Conservation (phyloP, 1,140 invertebrate genomes). For the Diabrotica virgifera region DNA sequence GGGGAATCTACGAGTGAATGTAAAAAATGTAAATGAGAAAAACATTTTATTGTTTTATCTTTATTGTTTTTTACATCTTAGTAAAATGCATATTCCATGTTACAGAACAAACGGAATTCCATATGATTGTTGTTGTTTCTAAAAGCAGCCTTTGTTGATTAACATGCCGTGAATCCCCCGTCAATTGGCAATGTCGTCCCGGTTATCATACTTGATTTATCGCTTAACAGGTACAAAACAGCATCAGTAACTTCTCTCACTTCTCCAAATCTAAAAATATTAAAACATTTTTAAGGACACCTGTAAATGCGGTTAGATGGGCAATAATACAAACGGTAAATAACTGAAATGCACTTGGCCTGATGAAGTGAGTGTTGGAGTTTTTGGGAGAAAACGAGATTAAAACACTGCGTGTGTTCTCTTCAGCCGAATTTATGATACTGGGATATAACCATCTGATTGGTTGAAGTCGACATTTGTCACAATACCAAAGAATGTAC, state of each 20-base stretch:
- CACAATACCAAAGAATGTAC: no score
- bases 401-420: not conserved
- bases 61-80: no score
- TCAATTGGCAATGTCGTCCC: conserved; percentile 77
- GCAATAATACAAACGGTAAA: not conserved
- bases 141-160: not conserved
- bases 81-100: no score
- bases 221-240: conserved; percentile 77
- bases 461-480: no score
- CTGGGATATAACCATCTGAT: not conserved
- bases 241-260: conserved; percentile 80
- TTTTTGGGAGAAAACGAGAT: not conserved
- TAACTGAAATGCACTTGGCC: not conserved
- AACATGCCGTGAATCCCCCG: conserved; percentile 63
- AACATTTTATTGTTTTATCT: no score
- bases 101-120: no score
- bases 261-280: conserved; percentile 62
- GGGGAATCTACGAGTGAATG: no score
- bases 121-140: no score
- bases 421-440: not conserved
- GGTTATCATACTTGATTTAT: conserved; percentile 79
- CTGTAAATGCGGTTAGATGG: not conserved
- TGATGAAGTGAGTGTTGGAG: not conserved
- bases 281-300: not conserved
- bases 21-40: no score